Evolutionary conservation across 2,113 vertebrate species (phyloP), one percentile per base, ranked within the genome.

Genomic region (Phyllostomus hastatus): DNA sequence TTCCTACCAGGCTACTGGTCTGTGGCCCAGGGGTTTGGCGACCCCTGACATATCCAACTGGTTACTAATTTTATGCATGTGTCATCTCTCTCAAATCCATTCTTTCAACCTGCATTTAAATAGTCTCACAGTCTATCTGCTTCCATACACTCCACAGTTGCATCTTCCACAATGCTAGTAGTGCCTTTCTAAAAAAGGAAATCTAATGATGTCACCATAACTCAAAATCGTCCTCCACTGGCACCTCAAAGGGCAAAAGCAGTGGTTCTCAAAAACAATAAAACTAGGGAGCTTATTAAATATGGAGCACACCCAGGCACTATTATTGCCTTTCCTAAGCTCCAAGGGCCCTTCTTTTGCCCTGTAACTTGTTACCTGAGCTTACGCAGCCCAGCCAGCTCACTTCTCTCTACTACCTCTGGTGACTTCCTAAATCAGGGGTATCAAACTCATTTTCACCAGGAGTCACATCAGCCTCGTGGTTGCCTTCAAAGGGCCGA

Each of bases 31-130:
- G 28, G 28, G 24, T 31, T 26, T 64, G 61, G 61, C 4, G 61
- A 15, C 11, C 61, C 11, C 26, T 31, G 61, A 12, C 59, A 64
- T 28, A 93, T 31, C 64, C 67, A 95, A 76, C 38, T 10, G 15
- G 28, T 73, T 70, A 89, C 31, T 81, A 81, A 79, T 70, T 76
- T 88, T 72, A 96, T 31, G 72, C 38, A 88, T 20, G 50, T 3
- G 43, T 35, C 86, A 22, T 70, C 31, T 43, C 46, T 59, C 35
- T 80, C 14, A 38, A 96, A 90, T 86, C 59, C 16, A 75, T 73
- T 89, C 72, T 90, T 93, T 96, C 59, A 95, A 82, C 33, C 26
- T 88, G 24, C 11, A 82, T 61, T 76, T 91, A 86, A 73, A 73
- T 31, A 66, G 28, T 59, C 15, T 67, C 82, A 91, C 31, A 48